phyloP scores from a whole-genome alignment of 2,888 invertebrate species.

The Eurytoma adleriae region DNA sequence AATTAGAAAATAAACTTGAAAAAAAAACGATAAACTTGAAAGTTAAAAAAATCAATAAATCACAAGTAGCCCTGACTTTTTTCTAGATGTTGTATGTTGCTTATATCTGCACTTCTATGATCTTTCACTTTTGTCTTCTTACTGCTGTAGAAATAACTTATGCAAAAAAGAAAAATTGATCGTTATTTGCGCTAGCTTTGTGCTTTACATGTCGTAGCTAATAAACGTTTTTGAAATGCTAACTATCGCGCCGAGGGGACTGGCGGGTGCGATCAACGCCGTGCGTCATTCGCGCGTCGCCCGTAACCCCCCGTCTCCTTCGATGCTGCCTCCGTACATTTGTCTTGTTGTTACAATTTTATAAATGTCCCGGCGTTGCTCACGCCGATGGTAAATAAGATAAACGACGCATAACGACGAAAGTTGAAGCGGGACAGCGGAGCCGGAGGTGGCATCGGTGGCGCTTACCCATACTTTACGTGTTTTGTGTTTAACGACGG shows the following conservation, averaged over 20 bases:
- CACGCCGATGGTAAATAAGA: not conserved
- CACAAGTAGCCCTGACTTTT: constrained; percentile 21
- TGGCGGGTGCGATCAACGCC: not conserved
- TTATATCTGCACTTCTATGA: constrained; percentile 30
- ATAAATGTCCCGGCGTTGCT: not conserved
- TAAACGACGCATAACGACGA: not conserved
- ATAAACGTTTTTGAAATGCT: not conserved
- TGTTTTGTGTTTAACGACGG: constrained; percentile 23
- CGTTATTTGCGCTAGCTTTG: constrained; percentile 55
- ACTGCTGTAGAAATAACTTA: constrained; percentile 1
- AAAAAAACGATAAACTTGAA: not conserved
- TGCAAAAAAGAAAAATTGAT: constrained; percentile 40
- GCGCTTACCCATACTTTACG: not conserved
- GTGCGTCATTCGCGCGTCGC: not conserved
- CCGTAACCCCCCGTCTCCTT: too few relatives aligned
- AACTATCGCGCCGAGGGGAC: not conserved
- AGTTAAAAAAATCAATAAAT: not conserved
- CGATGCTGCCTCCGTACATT: not conserved
- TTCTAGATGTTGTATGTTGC: constrained; percentile 28
- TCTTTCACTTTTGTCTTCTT: not conserved
- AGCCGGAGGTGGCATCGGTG: not conserved
- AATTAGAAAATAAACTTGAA: too few relatives aligned
- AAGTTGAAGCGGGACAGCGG: constrained; percentile 8
- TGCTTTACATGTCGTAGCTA: constrained; percentile 36
- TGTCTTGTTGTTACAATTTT: not conserved